These are phyloP conservation scores for Masticophis lateralis DNA, from an alignment of 2,797 vertebrate genomes.

Conservation along the genomic window DNA sequence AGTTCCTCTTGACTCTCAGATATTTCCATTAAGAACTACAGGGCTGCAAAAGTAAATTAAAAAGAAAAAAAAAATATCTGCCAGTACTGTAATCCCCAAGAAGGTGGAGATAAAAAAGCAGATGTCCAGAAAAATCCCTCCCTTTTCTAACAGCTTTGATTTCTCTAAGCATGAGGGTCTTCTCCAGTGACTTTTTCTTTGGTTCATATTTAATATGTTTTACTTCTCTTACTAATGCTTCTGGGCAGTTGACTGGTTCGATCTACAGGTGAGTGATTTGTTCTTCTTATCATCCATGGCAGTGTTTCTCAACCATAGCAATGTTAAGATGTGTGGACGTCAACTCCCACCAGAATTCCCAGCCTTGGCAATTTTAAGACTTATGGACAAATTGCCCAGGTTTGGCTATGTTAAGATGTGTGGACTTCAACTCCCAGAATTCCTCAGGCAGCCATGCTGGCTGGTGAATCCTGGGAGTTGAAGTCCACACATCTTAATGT, in stretches of 20 bases:
- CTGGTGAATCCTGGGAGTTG: too few relatives aligned
- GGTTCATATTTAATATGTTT: background rate
- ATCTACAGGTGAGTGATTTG: background rate
- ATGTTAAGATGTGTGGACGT: background rate
- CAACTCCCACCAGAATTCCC: background rate
- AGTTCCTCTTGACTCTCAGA: background rate
- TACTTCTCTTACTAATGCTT: background rate
- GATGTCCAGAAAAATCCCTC: background rate
- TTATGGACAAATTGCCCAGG: too few relatives aligned
- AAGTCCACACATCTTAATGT: too few relatives aligned
- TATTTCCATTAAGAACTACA: background rate
- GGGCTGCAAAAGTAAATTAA: background rate
- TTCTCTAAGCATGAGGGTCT: background rate
- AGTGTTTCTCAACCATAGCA: background rate
- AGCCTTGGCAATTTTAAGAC: too few relatives aligned
- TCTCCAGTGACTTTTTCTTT: background rate
- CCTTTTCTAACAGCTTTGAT: background rate
- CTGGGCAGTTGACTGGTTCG: background rate
- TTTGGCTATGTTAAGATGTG: too few relatives aligned
- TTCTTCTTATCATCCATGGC: background rate
- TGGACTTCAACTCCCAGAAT: background rate
- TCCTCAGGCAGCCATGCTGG: too few relatives aligned
- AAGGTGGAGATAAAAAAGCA: background rate
- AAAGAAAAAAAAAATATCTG: background rate
- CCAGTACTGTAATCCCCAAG: background rate